A percentile compares a stretch with the other conserved stretches of the same genome.
These are phyloP conservation scores for Chelidonichthys spinosus DNA, from an alignment of 2,797 vertebrate species.

Conservation along the genomic window DNA sequence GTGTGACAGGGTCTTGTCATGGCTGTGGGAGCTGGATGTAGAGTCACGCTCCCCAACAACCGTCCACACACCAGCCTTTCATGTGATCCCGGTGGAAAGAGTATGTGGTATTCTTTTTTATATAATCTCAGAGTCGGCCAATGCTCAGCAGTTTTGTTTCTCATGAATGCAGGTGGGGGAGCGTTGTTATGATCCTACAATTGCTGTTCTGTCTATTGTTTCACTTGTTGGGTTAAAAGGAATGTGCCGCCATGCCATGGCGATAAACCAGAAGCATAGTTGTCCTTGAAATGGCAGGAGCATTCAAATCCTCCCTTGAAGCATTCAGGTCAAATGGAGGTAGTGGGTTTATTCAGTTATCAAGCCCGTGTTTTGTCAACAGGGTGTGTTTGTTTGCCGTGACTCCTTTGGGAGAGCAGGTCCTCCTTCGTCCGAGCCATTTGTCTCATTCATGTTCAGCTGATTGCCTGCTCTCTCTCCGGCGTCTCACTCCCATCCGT, in stretches of 20 bases:
- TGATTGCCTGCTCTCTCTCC: slow-evolving; percentile 57
- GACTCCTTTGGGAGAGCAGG: slow-evolving; percentile 48
- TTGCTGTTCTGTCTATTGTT: slow-evolving; percentile 11
- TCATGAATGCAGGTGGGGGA: slow-evolving; percentile 7
- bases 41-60: slow-evolving; percentile 41
- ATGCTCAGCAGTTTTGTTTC: slow-evolving; percentile 45
- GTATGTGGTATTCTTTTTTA: slow-evolving; percentile 33
- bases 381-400: slow-evolving; percentile 61
- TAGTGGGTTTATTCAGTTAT: slow-evolving; percentile 68
- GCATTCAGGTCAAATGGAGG: slow-evolving; percentile 70
- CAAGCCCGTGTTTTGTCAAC: slow-evolving; percentile 71
- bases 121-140: slow-evolving; percentile 30
- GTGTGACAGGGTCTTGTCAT: slow-evolving; percentile 62
- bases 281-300: slow-evolving; percentile 59
- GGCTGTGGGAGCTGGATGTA: slow-evolving; percentile 46
- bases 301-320: slow-evolving; percentile 66
- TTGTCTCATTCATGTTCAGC: slow-evolving; percentile 46
- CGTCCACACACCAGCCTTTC: slow-evolving; percentile 26
- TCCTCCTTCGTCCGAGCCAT: slow-evolving; percentile 45
- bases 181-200: slow-evolving; percentile 4
- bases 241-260: slow-evolving; percentile 28
- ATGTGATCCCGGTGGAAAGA: slow-evolving; percentile 24
- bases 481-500: slow-evolving; percentile 32
- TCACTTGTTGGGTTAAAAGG: slow-evolving; percentile 57
- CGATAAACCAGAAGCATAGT: slow-evolving; percentile 49